Evolutionary conservation across 2,888 invertebrate genomes (phyloP), one percentile per base, ranked within the genome.

Genomic region (Hyposoter dolosus): DNA sequence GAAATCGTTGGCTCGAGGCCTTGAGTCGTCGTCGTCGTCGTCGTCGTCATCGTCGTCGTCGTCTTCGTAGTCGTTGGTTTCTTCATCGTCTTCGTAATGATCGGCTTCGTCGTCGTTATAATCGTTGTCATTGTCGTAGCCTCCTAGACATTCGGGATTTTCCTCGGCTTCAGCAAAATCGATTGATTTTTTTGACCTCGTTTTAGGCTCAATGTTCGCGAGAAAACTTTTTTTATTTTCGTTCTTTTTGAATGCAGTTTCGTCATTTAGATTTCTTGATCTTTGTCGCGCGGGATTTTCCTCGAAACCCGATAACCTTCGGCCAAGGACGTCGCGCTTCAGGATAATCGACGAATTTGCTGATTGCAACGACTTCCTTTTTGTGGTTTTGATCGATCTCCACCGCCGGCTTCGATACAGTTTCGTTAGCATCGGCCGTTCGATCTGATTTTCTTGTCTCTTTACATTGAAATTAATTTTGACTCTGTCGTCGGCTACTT

Each of bases 171-270:
- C 66, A 12, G 35, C 19, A 15, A 19, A 40, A 12, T 43, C 81
- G 40, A 88, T 60, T 7, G 88, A 88, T 35, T 88, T 88, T 45
- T 83, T 84, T 3, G 71, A 79, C 28, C 88, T 79, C 19, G 75
- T 45, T 47, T 77, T 83, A 15, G 87, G 83, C 50, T 85, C 84
- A 7, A 74, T 15, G 56, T 82, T 80, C 12, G 68, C 56, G 1
- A n/a, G 35, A 23, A n/a, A 75, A 15, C 53, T 10, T 2, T 32
- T 1, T 12, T 3, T 28, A 19, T n/a, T 63, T 10, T 6, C 19
- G 60, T 12, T 9, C 12, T 76, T 17, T 19, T 9, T 19, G 0
- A 47, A 23, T 45, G 53, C 43, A 35, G 32, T 56, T 60, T 72
- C 19, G 3, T 23, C 28, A 3, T 66, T 6, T 17, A n/a, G 9